phyloP scores from a whole-genome alignment of 2,888 invertebrate species.

The Metopia argyrocephala region DNA sequence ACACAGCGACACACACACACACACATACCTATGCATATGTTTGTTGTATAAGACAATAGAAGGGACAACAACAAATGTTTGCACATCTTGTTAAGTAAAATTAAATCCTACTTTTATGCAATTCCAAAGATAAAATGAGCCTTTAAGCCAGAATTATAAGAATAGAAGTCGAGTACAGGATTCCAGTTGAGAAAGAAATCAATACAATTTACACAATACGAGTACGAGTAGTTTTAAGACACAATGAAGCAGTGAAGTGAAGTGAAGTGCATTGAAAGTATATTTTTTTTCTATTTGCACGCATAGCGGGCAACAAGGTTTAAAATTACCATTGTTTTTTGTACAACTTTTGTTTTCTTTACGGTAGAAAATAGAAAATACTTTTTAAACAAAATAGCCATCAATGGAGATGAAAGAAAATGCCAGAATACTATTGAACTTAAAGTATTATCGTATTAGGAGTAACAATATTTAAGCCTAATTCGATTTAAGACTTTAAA shows the following conservation, averaged over 20 bases:
- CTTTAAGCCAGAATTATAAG: slow-evolving; percentile 63
- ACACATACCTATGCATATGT: not conserved
- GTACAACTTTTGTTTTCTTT: slow-evolving; percentile 41
- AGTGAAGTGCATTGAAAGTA: too few species aligned
- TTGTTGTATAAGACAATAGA: not conserved
- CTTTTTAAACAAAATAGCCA: slow-evolving; percentile 41
- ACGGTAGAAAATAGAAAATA: not conserved
- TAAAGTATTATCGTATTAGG: not conserved
- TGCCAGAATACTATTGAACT: slow-evolving; percentile 32
- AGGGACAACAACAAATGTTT: slow-evolving; percentile 35
- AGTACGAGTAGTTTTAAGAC: too few species aligned
- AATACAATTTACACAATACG: slow-evolving; percentile 37
- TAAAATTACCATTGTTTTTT: too few species aligned
- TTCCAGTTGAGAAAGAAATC: slow-evolving; percentile 50
- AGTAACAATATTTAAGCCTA: slow-evolving; percentile 39
- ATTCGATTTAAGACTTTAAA: slow-evolving; percentile 47
- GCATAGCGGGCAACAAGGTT: slow-evolving; percentile 10
- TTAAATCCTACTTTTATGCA: slow-evolving; percentile 61
- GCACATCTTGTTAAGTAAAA: slow-evolving; percentile 54
- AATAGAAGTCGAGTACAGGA: slow-evolving; percentile 60
- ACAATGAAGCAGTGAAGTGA: too few species aligned
- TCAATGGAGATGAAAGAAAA: slow-evolving; percentile 47
- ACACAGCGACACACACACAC: not conserved
- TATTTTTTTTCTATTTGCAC: too few species aligned
- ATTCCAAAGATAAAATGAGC: slow-evolving; percentile 49